Base-by-base conservation (phyloP, 2,113 vertebrate genomes). In the Anseranas semipalmata region DNA sequence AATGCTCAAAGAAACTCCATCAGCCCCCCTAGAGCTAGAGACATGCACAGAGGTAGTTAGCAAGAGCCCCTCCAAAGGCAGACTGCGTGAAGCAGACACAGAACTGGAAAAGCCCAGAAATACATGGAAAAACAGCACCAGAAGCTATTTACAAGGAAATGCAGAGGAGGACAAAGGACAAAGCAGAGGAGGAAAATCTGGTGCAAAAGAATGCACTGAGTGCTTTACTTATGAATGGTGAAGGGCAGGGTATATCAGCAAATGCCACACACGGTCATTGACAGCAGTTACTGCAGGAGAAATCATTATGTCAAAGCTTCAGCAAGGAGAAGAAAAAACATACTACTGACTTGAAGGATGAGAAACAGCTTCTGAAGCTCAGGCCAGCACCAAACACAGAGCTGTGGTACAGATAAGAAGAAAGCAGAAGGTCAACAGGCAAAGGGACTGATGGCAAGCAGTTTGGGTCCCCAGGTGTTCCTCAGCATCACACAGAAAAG, bases 131-230 rank as follows among this genome's bases (percentile, higher is more conserved):
- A 96, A 94, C 74, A 95, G 86, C 58, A 83, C 62, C 87, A 94
- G 91, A 93, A 87, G 71, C 63, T 95, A 94, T 97, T 96, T 94
- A 83, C 91, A 90, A 90, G 78, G 81, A 93, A 90, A 76, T 77
- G 87, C 78, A 96, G 93, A 81, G 94, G 84, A 95, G 80, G 94
- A 95, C 93, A 96, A 97, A 95, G 89, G 87, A 96, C 93, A 97
- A 91, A 93, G 95, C 89, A 96, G 93, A 91, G 95, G 91, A 96
- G 87, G 93, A 71, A 96, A 95, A 96, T 91, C 87, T 85, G 91
- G 48, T 79, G 62, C 0, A 68, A 68, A 50, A 89, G 90, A 74
- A 50, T 8, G 12, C 14, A 33, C 45, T 53, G 45, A 90, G 55
- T 55, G 13, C 7, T 84, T 83, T 86, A 45, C 4, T 76, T 90